Evolutionary conservation across 2,113 vertebrate species (phyloP).

Genomic region (Elephas maximus): DNA sequence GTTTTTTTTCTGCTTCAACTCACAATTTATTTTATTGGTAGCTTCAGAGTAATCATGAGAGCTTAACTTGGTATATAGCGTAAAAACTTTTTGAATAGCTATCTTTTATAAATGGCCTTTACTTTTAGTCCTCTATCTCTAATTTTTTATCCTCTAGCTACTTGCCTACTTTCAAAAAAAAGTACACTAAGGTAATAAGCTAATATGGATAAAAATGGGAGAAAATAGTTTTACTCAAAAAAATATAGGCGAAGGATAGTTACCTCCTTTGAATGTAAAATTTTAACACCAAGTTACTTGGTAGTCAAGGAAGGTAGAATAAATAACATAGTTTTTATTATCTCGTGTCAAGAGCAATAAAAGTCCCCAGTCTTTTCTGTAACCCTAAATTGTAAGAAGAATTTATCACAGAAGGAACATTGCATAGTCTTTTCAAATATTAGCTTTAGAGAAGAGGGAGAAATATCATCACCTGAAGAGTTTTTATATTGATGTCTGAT

Average conservation of each 20-base stretch:
- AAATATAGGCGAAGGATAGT: not conserved
- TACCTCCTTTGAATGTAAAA: not conserved
- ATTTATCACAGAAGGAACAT: not conserved
- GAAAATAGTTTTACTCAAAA: not conserved
- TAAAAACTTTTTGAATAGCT: constrained; percentile 47
- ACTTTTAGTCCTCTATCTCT: constrained; percentile 34
- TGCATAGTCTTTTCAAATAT: constrained; percentile 11
- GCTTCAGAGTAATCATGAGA: constrained; percentile 43
- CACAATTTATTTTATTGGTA: constrained; percentile 31
- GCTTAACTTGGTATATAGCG: not conserved
- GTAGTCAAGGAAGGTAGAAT: constrained; percentile 33
- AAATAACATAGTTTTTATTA: not conserved
- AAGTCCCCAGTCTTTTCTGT: not conserved
- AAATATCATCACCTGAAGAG: not conserved
- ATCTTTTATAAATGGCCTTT: constrained; percentile 51
- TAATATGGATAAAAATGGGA: not conserved
- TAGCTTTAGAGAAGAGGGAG: constrained; percentile 52
- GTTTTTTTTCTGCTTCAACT: constrained; percentile 48
- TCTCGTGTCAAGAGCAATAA: not conserved
- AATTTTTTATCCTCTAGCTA: not conserved
- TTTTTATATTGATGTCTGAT: constrained; percentile 16
- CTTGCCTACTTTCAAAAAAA: not conserved
- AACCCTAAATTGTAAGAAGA: constrained; percentile 11
- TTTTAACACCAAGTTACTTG: not conserved
- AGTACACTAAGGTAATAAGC: not conserved